Conservation (phyloP, 1,140 invertebrate species). For the Potamilus streckersoni region DNA sequence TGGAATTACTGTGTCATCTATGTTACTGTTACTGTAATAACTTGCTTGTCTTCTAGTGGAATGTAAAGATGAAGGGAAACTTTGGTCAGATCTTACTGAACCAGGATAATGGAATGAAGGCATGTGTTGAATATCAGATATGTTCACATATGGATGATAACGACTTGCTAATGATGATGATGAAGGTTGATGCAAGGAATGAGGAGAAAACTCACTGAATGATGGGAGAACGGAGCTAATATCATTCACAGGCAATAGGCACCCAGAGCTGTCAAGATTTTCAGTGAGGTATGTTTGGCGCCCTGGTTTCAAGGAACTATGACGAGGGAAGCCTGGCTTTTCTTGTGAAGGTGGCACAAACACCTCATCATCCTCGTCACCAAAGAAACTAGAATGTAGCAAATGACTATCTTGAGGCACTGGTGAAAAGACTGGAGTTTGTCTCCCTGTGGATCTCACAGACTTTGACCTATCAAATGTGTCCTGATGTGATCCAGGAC, state of each 20-base stretch:
- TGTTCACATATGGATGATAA: slow-evolving; percentile 5
- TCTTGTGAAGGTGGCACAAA: slow-evolving; percentile 29
- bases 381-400: slow-evolving; percentile 35
- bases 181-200: slow-evolving; percentile 23
- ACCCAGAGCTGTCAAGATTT: slow-evolving; percentile 22
- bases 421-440: slow-evolving; percentile 20
- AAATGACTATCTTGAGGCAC: not conserved
- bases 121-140: slow-evolving; percentile 4
- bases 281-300: slow-evolving; percentile 45
- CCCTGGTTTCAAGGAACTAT: slow-evolving; percentile 52
- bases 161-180: slow-evolving; percentile 23
- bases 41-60: slow-evolving; percentile 10
- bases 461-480: too few species aligned
- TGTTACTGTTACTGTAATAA: slow-evolving; percentile 26
- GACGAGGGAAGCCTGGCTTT: slow-evolving; percentile 42
- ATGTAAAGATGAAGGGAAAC: slow-evolving; percentile 12
- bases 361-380: slow-evolving; percentile 39
- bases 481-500: too few species aligned
- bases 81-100: slow-evolving; percentile 7
- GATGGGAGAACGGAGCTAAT: slow-evolving; percentile 61
- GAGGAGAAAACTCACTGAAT: slow-evolving; percentile 32
- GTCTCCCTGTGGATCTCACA: not conserved
- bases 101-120: not conserved
- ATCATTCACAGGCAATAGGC: slow-evolving; percentile 45
- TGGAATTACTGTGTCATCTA: slow-evolving; percentile 32